phyloP scores from a whole-genome alignment of 2,113 vertebrate genomes.

The Picathartes gymnocephalus region DNA sequence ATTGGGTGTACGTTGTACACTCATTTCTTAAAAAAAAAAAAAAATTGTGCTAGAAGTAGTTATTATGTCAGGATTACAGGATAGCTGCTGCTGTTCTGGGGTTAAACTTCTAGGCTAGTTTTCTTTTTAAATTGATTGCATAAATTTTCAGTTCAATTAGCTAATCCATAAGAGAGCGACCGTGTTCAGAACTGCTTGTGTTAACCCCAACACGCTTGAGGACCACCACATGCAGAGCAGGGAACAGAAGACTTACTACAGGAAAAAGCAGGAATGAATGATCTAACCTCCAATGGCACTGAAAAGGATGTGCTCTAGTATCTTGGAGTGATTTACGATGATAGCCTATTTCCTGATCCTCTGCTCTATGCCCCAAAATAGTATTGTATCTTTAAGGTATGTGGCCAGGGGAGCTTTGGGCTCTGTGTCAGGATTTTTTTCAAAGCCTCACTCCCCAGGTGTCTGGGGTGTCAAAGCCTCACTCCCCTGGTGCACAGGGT shows the following conservation, averaged over 20 bases:
- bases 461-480: no score
- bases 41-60: neutral
- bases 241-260: neutral
- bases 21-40: neutral
- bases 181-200: neutral
- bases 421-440: neutral
- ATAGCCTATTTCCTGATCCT: neutral
- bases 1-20: neutral
- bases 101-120: neutral
- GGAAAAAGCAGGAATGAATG: neutral
- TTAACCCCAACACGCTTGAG: neutral
- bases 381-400: no score
- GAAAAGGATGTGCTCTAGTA: neutral
- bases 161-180: neutral
- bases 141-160: neutral
- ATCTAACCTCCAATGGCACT: fast-evolving
- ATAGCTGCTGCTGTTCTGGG: neutral
- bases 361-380: neutral
- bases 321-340: neutral
- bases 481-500: no score
- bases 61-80: neutral
- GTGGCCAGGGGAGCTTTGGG: fast-evolving
- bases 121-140: neutral
- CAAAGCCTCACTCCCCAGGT: no score
- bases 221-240: neutral